These are phyloP conservation scores for Parotia lawesii DNA, from an alignment of 2,113 vertebrate species.

Conservation along the genomic window DNA sequence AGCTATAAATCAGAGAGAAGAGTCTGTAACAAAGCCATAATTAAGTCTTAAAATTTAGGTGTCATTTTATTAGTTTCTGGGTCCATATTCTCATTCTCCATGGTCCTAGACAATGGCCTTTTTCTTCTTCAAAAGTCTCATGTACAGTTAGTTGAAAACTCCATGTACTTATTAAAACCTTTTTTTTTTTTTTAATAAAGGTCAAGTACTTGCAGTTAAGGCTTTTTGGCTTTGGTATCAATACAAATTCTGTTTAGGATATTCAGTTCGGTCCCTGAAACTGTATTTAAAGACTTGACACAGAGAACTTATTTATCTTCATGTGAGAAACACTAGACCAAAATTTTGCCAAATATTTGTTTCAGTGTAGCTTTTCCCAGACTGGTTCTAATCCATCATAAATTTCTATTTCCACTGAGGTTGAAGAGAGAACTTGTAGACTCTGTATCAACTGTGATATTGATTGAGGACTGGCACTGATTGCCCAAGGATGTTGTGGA, in stretches of 20 bases:
- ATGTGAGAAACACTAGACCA: not conserved
- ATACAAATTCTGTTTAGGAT: not conserved
- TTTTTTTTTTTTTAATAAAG: not conserved
- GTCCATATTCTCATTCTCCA: not conserved
- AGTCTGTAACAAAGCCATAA: not conserved
- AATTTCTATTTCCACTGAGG: not conserved
- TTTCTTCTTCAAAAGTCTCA: not conserved
- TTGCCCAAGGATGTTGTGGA: not conserved
- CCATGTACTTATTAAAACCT: not conserved
- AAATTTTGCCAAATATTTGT: not conserved
- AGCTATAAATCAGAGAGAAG: constrained; percentile 1
- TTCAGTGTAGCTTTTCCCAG: not conserved
- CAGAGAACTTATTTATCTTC: not conserved
- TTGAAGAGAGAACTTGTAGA: not conserved
- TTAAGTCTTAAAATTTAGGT: not conserved
- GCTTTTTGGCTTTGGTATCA: not conserved
- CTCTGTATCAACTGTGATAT: not conserved
- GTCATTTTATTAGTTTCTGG: not conserved
- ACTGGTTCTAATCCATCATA: not conserved
- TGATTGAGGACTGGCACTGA: not conserved
- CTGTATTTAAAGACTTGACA: not conserved
- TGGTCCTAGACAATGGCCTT: not conserved
- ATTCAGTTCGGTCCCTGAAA: not conserved
- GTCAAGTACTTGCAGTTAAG: not conserved
- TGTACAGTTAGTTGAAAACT: not conserved